Conservation (phyloP, 2,888 invertebrate species). For the Drosophila meridionalis region DNA sequence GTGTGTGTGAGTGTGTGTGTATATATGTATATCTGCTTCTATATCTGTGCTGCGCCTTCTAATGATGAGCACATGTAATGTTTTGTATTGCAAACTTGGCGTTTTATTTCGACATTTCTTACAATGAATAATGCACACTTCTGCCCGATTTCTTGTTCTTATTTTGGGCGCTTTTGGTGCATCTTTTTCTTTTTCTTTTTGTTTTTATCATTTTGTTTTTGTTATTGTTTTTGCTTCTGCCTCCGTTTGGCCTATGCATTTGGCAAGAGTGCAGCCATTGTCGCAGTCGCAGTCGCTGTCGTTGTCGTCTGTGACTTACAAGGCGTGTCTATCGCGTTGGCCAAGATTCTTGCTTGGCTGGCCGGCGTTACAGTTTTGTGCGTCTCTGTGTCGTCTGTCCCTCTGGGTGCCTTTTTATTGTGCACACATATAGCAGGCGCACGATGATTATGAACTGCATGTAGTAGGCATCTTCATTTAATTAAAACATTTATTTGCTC, state of each 20-base stretch:
- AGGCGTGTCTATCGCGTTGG: constrained; percentile 68
- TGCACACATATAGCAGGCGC: constrained; percentile 9
- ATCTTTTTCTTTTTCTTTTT: constrained; percentile 18
- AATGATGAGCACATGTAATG: constrained; percentile 80
- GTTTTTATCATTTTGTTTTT: constrained; percentile 17
- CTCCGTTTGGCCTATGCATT: constrained; percentile 35
- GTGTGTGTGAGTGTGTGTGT: background rate
- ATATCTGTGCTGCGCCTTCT: constrained; percentile 38
- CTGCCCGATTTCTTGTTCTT: constrained; percentile 39
- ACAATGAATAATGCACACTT: constrained; percentile 74
- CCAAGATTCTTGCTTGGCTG: constrained; percentile 74
- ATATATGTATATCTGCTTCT: constrained; percentile 20
- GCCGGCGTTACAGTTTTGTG: constrained; percentile 72
- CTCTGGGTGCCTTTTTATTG: constrained; percentile 23
- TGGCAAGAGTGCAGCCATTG: constrained; percentile 73
- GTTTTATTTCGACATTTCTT: constrained; percentile 75
- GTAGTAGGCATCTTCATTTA: constrained; percentile 61
- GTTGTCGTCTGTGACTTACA: constrained; percentile 68
- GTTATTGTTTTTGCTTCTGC: constrained; percentile 21
- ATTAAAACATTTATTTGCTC: constrained; percentile 70
- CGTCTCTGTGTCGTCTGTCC: constrained; percentile 38
- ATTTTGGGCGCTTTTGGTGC: constrained; percentile 54
- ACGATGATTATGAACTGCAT: constrained; percentile 40
- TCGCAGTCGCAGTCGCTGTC: constrained; percentile 45
- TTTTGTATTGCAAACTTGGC: constrained; percentile 76